These are phyloP conservation scores for Drosophila orena DNA, from an alignment of 1,140 invertebrate genomes.

Conservation along the genomic window DNA sequence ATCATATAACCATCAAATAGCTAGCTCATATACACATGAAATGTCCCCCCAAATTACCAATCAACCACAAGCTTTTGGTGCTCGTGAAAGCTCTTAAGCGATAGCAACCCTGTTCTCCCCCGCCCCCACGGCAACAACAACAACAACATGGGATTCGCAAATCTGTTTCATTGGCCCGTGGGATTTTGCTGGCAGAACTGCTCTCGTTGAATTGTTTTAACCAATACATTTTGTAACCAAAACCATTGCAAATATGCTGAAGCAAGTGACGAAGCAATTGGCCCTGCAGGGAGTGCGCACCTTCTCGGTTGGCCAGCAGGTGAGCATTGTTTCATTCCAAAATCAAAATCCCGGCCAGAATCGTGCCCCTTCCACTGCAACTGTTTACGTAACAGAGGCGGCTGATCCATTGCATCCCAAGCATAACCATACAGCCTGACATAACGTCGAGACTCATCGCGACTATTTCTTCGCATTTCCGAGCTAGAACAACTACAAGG, in stretches of 20 bases:
- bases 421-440: conserved; percentile 1
- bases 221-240: conserved; percentile 49
- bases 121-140: conserved; percentile 23
- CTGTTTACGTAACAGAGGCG: conserved; percentile 66
- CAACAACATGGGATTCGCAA: conserved; percentile 26
- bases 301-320: conserved; percentile 79
- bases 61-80: background rate
- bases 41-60: background rate
- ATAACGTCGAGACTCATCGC: background rate
- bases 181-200: conserved; percentile 65
- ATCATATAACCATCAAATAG: too few relatives aligned
- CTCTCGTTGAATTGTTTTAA: conserved; percentile 61
- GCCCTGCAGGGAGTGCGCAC: conserved; percentile 80
- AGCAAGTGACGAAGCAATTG: conserved; percentile 83
- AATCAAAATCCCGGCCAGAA: conserved; percentile 11
- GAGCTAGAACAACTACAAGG: conserved; percentile 88
- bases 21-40: too few relatives aligned
- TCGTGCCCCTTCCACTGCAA: conserved; percentile 7
- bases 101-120: conserved; percentile 6
- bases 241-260: conserved; percentile 72
- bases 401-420: conserved; percentile 26
- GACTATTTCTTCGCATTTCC: background rate
- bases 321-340: conserved; percentile 23
- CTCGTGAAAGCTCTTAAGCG: conserved; percentile 20
- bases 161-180: conserved; percentile 55